Evolutionary conservation across 1,140 invertebrate genomes (phyloP), one percentile per base, ranked within the genome.

Genomic region (Hyphantria cunea): DNA sequence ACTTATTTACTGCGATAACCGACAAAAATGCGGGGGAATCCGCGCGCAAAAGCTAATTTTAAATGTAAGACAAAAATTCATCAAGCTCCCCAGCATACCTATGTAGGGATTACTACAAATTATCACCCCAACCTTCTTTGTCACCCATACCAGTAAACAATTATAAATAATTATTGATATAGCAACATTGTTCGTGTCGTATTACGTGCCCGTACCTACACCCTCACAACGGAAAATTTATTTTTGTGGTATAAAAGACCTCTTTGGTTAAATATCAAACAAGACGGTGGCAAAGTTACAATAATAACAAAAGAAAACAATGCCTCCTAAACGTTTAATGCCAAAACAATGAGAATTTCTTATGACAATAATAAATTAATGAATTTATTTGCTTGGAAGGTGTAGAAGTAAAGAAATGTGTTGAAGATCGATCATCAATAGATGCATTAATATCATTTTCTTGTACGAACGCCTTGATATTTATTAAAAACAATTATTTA

Each of bases 221-320:
- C 15, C 44, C 39, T 41, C 12, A 55, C 53, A 55, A 55, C 45
- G 45, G 53, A 55, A 55, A 55, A 55, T 45, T 45, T 44, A 42
- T 42, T 55, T 55, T 55, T 34, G 42, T 33, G 13, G 54, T 42
- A 56, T 33, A 33, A 59, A 25, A 13, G 6, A 32, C 17, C 44
- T 49, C 55, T 58, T 58, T 48, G 33, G 44, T 58, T 33, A 25
- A 37, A 48, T 58, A 51, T 60, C 56, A 60, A 60, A 60, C 47
- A 60, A 60, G 53, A 58, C 33, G 48, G 25, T 14, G 42, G 14
- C 13, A 31, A 63, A 54, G 39, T 54, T 50, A 49, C 64, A 51
- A 58, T 62, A 60, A 66, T 58, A 70, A 63, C 44, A 66, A 64
- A 63, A 51, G 33, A 52, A 58, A 69, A 70, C 63, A 70, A 70